Evolutionary conservation across 1,140 invertebrate genomes (phyloP).

Genomic region (Rhynchophorus ferrugineus): DNA sequence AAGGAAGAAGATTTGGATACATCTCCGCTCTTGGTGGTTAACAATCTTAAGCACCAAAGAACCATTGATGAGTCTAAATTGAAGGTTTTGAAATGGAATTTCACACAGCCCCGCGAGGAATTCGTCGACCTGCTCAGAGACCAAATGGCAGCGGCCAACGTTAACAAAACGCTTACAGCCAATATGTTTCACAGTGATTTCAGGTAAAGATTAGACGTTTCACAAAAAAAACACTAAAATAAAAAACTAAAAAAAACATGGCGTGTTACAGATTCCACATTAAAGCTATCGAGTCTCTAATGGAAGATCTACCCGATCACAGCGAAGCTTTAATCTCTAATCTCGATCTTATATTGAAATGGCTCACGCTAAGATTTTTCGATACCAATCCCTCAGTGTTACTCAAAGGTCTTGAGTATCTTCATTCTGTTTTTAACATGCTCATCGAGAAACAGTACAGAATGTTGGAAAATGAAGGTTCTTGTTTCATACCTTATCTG

Average conservation of each 20-base stretch:
- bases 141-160: conserved; percentile 80
- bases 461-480: conserved; percentile 84
- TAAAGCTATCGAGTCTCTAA: conserved; percentile 87
- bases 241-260: too few relatives aligned
- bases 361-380: conserved; percentile 93
- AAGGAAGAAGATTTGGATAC: conserved; percentile 83
- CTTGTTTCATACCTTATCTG: conserved; percentile 85
- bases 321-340: conserved; percentile 77
- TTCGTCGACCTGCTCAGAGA: conserved; percentile 87
- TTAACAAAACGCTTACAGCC: conserved; percentile 77
- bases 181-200: conserved; percentile 96
- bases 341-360: conserved; percentile 91
- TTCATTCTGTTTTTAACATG: conserved; percentile 72
- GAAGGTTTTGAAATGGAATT: conserved; percentile 94
- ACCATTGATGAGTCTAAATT: conserved; percentile 88
- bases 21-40: conserved; percentile 72
- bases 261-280: conserved; percentile 76
- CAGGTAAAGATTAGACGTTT: conserved; percentile 39
- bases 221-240: background rate
- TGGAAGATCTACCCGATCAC: conserved; percentile 72
- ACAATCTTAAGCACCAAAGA: conserved; percentile 84
- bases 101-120: conserved; percentile 84
- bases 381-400: conserved; percentile 95
- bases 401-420: conserved; percentile 88
- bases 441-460: conserved; percentile 75